Evolutionary conservation across 2,888 invertebrate genomes (phyloP), one percentile per base, ranked within the genome.

Genomic region (Tolmerus cingulatus): DNA sequence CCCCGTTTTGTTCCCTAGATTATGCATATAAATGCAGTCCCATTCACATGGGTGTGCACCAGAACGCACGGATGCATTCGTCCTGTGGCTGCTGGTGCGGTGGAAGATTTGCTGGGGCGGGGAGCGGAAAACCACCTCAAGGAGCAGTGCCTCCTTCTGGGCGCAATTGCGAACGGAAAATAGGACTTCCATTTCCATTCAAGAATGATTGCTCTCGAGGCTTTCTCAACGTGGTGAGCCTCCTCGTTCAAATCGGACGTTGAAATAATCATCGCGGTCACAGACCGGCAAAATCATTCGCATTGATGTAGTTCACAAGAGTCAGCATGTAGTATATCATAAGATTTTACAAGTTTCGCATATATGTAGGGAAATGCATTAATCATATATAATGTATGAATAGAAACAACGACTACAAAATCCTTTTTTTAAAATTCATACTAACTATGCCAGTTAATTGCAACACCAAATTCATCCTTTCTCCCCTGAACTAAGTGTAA

Each of bases 21-120:
- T 79, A 79, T 79, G 79, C 79, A 79, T 51, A 79, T 79, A 79
- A 79, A 79, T 79, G 79, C 79, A 51, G 14, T 79, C 79, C 51
- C 30, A 79, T 79, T 79, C 79, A 79, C 46, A 79, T 46, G 79
- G 66, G 66, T 66, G 66, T 79, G 79, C 51, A 51, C 51, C 3
- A 27, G 66, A 66, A 78, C 23, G 78, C 23, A 43, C 23, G 78
- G 30, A 79, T 51, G 46, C 19, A 46, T 66, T 27, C 66, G 66
- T 66, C 16, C 46, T 23, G 46, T 46, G 40, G 79, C 34, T 37
- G 46, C 23, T 46, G 78, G 7, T 51, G 14, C 46, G 79, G 46
- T 46, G 79, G 30, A 46, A 16, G 79, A 79, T 55, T 30, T 79
- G 30, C 30, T 23, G 23, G 27, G 12, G 27, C 14, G 30, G 12